Evolutionary conservation across 2,888 invertebrate species (phyloP).

Genomic region (Coenonympha arcania): DNA sequence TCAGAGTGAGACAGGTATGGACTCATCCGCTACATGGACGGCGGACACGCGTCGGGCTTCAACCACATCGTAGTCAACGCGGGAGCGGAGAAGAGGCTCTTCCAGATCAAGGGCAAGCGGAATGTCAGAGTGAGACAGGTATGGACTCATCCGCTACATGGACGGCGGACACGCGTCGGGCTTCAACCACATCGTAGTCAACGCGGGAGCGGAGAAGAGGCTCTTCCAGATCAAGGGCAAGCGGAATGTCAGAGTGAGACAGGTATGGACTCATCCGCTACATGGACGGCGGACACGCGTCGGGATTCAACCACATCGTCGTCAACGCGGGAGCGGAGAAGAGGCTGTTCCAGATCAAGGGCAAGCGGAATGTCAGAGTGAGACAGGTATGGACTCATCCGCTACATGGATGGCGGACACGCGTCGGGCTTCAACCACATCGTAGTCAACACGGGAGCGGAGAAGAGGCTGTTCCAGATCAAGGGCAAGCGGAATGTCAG

Average conservation of each 20-base stretch:
- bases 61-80: slow-evolving; percentile 85
- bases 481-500: slow-evolving; percentile 91
- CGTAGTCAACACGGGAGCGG: slow-evolving; percentile 79
- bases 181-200: slow-evolving; percentile 87
- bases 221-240: slow-evolving; percentile 95
- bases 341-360: slow-evolving; percentile 91
- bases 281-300: slow-evolving; percentile 87
- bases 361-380: slow-evolving; percentile 87
- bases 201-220: slow-evolving; percentile 81
- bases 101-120: slow-evolving; percentile 93
- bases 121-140: slow-evolving; percentile 88
- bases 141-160: slow-evolving; percentile 80
- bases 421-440: slow-evolving; percentile 91
- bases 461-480: slow-evolving; percentile 89
- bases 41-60: slow-evolving; percentile 91
- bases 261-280: slow-evolving; percentile 84
- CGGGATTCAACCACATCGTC: slow-evolving; percentile 90
- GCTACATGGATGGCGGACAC: slow-evolving; percentile 89
- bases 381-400: slow-evolving; percentile 81
- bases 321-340: slow-evolving; percentile 81
- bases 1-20: slow-evolving; percentile 84
- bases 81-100: slow-evolving; percentile 82
- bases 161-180: slow-evolving; percentile 91
- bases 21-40: slow-evolving; percentile 85
- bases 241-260: slow-evolving; percentile 85